These are phyloP conservation scores for Pocillopora meandrina DNA, from an alignment of 92 coral and sea anemone species.

Conservation along the genomic window DNA sequence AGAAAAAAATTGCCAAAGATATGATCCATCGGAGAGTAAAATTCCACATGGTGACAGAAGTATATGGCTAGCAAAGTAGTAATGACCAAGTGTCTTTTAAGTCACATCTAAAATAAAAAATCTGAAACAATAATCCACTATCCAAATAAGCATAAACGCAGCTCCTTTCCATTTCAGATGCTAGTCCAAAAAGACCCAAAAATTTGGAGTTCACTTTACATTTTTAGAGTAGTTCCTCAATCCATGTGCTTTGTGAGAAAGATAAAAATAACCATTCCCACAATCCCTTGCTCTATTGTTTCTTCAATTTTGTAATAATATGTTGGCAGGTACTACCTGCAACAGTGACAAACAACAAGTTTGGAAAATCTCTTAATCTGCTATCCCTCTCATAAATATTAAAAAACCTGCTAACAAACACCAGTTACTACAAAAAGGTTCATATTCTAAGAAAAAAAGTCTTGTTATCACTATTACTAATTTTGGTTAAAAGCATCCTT, in stretches of 20 bases:
- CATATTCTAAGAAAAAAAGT: too few species aligned
- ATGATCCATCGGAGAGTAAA: conserved; percentile 28
- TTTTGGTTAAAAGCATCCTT: too few species aligned
- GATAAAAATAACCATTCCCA: conserved; percentile 16
- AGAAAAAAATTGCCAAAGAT: conserved; percentile 6
- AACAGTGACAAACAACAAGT: background rate
- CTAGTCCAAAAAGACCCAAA: background rate
- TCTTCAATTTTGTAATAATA: background rate
- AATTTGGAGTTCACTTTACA: background rate
- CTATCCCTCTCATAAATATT: too few species aligned
- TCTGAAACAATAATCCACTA: background rate
- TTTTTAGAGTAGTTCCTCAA: background rate
- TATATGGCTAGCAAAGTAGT: background rate
- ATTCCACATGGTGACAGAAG: conserved; percentile 15
- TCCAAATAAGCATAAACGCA: background rate
- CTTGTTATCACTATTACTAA: too few species aligned
- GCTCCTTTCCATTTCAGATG: background rate
- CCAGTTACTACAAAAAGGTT: too few species aligned
- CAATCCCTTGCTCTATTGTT: conserved; percentile 22
- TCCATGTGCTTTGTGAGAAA: conserved; percentile 18
- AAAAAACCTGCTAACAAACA: too few species aligned
- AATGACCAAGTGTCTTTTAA: background rate
- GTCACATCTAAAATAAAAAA: too few species aligned
- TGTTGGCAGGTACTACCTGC: conserved; percentile 20
- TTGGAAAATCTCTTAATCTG: background rate